Base-by-base conservation (phyloP, 2,797 vertebrate species). In the Cirrhinus mrigala region DNA sequence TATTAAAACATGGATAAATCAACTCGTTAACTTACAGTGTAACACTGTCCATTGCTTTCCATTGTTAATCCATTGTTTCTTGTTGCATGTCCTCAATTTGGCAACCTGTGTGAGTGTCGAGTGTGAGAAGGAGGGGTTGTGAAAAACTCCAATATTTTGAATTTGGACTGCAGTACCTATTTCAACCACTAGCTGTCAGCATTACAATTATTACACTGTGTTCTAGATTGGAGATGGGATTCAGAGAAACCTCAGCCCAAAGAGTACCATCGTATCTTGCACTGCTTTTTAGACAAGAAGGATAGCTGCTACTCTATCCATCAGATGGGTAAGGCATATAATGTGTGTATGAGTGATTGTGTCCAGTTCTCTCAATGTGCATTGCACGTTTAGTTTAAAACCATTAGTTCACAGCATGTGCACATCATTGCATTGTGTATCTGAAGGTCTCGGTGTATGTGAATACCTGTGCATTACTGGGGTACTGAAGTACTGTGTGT, bases 261-360 rank as follows among this genome's bases (percentile, higher is more conserved):
- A 89, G 96, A 96, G 89, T 97, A 97, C 90, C 94, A 94, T 0
- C 94, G 91, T 85, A 97, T 97, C 86, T 91, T 97, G 82, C 94
- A 92, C 85, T 96, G 95, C 90, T 97, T 97, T 90, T 89, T 97
- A 79, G 97, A 97, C 89, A 95, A 95, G 90, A 97, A 97, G 90
- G 96, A 97, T 88, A 95, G 96, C 93, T 97, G 96, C 91, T 97
- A 97, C 77, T 97, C 97, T 68, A 97, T 97, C 88, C 96, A 97
- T 90, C 96, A 97, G 87, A 97, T 97, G 96, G 97, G 97, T 97
- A 94, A 94, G 96, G 74, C 29, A 8, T 37, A 56, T 3, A 12
- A 16, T 37, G 40, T 27, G 77, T 60, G 76, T 58, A 18, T 6
- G 50, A 18, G 46, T 15, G 44, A 24, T 2, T 24, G 22, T 3